These are phyloP conservation scores for Sus scrofa DNA, from an alignment of 2,113 vertebrate species.

Conservation along the genomic window T2T-Sscrofa CM000813.6:130760001-130760500, in stretches of 20 bases:
- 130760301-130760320: not conserved
- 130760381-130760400: not conserved
- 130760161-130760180: not conserved
- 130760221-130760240: not conserved
- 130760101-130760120: not conserved
- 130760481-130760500: not conserved
- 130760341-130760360: not conserved
- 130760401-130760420: not conserved
- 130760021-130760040: not conserved
- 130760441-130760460: constrained; percentile 14
- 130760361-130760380: not conserved
- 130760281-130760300: not conserved
- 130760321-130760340: not conserved
- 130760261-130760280: not conserved
- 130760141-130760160: not conserved
- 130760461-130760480: not conserved
- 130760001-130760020: not conserved
- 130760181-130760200: not conserved
- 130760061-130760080: not conserved
- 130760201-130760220: not conserved
- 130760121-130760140: not conserved
- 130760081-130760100: not conserved
- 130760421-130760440: not conserved
- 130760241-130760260: not conserved
- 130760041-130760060: not conserved